A percentile compares a stretch with the other conserved stretches of the same genome.
phyloP scores from a whole-genome alignment of 1,140 invertebrate species.

The Stenopsyche tienmushanensis region DNA sequence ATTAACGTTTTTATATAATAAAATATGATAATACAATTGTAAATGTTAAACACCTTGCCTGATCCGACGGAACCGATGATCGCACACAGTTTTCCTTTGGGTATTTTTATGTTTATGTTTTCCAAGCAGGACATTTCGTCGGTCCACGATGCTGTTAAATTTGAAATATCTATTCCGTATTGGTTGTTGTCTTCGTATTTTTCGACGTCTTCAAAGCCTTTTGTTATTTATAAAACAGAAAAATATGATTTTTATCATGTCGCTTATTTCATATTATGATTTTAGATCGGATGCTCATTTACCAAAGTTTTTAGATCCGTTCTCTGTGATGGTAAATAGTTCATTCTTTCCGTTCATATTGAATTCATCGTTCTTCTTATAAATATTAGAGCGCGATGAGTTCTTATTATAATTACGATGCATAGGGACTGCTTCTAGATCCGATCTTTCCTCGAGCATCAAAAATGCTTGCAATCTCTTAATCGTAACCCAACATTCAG shows the following conservation, averaged over 20 bases:
- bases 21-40: conserved; percentile 8
- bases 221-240: background rate
- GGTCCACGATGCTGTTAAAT: conserved; percentile 62
- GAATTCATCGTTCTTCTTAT: background rate
- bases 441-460: conserved; percentile 61
- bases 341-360: background rate
- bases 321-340: conserved; percentile 13
- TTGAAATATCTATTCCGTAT: conserved; percentile 45
- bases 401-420: background rate
- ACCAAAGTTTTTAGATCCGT: conserved; percentile 31
- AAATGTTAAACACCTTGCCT: conserved; percentile 66
- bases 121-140: conserved; percentile 52
- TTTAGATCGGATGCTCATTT: background rate
- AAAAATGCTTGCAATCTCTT: conserved; percentile 67
- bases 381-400: background rate
- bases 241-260: background rate
- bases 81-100: conserved; percentile 71
- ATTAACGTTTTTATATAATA: conserved; percentile 2
- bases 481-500: conserved; percentile 70
- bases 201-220: background rate
- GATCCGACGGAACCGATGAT: conserved; percentile 79
- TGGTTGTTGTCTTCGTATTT: conserved; percentile 2
- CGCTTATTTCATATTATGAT: background rate
- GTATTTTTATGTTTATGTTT: conserved; percentile 63
- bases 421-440: conserved; percentile 13